A percentile compares a stretch with the other conserved stretches of the same genome.
Evolutionary conservation across 2,113 vertebrate species (phyloP).

Genomic region (Peromyscus leucopus): DNA sequence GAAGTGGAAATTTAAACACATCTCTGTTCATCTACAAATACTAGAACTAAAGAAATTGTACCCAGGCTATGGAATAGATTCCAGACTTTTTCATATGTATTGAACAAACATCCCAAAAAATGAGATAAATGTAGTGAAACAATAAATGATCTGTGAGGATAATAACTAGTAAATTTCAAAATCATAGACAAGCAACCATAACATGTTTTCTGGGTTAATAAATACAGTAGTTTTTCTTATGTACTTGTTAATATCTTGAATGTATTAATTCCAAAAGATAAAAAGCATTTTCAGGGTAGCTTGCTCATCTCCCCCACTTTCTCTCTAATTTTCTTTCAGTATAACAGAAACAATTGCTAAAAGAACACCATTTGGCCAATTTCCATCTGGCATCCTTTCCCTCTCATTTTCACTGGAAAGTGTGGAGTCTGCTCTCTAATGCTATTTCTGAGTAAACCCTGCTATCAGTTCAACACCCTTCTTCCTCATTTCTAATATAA

Average conservation of each 20-base stretch:
- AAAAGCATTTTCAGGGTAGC: constrained; percentile 14
- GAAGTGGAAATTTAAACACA: not conserved
- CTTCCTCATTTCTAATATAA: constrained; percentile 57
- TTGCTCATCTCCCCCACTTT: constrained; percentile 2
- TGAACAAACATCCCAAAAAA: not conserved
- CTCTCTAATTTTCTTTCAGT: constrained; percentile 8
- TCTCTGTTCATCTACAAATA: not conserved
- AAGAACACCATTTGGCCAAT: constrained; percentile 76
- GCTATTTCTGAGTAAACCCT: constrained; percentile 71
- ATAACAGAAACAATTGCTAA: constrained; percentile 74
- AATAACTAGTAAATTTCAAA: not conserved
- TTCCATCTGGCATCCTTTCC: constrained; percentile 72
- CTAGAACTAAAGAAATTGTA: not conserved
- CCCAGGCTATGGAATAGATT: not conserved
- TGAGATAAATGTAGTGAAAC: not conserved
- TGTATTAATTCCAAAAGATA: constrained; percentile 10
- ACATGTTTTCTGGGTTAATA: constrained; percentile 34
- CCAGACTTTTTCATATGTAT: not conserved
- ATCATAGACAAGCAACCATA: not conserved
- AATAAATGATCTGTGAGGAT: not conserved
- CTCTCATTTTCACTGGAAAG: constrained; percentile 74
- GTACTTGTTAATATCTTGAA: constrained; percentile 42
- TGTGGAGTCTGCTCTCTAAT: constrained; percentile 61
- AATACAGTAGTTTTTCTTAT: constrained; percentile 1
- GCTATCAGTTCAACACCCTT: constrained; percentile 60